Conservation (phyloP, 2,888 invertebrate species). For the Ryuthela nishihirai region DNA sequence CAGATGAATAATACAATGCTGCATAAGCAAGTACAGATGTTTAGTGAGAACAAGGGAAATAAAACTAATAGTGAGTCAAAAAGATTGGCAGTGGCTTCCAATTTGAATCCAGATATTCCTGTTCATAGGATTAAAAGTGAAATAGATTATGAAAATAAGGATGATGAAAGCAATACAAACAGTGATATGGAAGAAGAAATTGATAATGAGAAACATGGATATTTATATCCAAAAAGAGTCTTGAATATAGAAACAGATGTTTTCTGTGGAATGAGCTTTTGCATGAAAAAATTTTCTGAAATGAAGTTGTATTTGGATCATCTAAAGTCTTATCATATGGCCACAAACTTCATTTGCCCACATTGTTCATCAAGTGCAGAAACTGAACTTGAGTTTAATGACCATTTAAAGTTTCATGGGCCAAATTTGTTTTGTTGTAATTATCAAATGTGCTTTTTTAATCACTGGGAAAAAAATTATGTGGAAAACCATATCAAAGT, state of each 20-base stretch:
- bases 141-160: no score
- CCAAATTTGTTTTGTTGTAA: constrained; percentile 21
- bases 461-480: constrained; percentile 6
- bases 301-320: constrained; percentile 9
- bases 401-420: constrained; percentile 24
- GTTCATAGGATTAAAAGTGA: no score
- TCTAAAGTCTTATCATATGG: constrained; percentile 11
- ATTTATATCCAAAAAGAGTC: constrained; percentile 17
- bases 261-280: constrained; percentile 14
- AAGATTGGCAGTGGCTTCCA: no score
- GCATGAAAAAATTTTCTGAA: constrained; percentile 4
- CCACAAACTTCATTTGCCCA: constrained; percentile 20
- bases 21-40: no score
- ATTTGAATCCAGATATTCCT: no score
- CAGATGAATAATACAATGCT: no score
- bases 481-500: constrained; percentile 10
- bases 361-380: constrained; percentile 12
- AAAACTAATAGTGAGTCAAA: no score
- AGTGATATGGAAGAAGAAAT: no score
- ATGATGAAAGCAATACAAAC: no score
- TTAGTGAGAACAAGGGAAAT: no score
- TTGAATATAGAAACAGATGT: constrained; percentile 5
- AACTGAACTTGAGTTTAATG: constrained; percentile 1
- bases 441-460: constrained; percentile 3
- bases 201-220: no score